Conservation (phyloP, 2,888 invertebrate species). For the Phalera bucephala region DNA sequence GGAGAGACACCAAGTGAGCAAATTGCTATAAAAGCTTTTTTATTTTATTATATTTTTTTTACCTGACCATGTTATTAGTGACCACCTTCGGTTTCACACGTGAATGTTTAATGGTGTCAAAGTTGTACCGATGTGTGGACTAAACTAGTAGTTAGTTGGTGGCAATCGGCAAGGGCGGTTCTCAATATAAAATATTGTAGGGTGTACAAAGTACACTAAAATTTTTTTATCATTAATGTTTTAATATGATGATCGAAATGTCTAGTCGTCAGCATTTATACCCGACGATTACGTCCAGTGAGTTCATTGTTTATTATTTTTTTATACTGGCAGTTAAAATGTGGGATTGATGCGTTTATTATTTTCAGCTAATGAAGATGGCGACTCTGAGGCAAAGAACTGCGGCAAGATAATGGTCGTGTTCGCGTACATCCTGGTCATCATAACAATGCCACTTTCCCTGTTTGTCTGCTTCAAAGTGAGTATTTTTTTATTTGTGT, state of each 20-base stretch:
- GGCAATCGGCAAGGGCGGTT: slow-evolving; percentile 10
- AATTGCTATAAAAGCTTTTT: too few relatives aligned
- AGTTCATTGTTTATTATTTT: slow-evolving; percentile 11
- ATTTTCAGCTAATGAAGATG: slow-evolving; percentile 81
- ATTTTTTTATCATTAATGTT: slow-evolving; percentile 1
- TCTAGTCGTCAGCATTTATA: slow-evolving; percentile 68
- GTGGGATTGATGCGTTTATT: slow-evolving; percentile 6
- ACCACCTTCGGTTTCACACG: slow-evolving; percentile 48
- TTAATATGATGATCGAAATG: slow-evolving; percentile 61
- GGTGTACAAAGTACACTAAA: too few relatives aligned
- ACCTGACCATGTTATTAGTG: neutral
- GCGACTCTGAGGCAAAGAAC: slow-evolving; percentile 85
- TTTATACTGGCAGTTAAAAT: neutral
- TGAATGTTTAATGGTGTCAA: slow-evolving; percentile 51
- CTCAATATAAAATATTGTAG: slow-evolving; percentile 15
- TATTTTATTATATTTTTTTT: neutral
- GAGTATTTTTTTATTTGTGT: slow-evolving; percentile 47
- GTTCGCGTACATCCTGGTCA: slow-evolving; percentile 92
- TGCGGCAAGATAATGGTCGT: slow-evolving; percentile 93
- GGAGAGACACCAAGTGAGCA: neutral
- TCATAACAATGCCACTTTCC: slow-evolving; percentile 95
- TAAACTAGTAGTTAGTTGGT: slow-evolving; percentile 6
- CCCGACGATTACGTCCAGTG: slow-evolving; percentile 54
- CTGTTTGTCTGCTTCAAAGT: slow-evolving; percentile 97
- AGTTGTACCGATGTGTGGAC: neutral